Evolutionary conservation across 2,888 invertebrate species (phyloP).

Genomic region (Chydorus sphaericus): DNA sequence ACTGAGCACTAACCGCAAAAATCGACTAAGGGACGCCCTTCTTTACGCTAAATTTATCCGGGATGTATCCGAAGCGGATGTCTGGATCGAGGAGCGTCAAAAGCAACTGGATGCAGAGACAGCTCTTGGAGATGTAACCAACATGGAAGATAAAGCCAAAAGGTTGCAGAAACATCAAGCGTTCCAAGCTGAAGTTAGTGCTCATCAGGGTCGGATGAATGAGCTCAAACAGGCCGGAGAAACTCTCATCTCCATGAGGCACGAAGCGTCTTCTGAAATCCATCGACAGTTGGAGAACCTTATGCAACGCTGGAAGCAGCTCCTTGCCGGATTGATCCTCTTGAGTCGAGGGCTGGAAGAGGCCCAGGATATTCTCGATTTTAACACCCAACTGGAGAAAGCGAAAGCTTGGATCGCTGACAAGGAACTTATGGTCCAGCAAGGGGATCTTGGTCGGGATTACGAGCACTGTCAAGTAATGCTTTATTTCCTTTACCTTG

Average conservation of each 20-base stretch:
- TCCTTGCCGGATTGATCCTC: constrained; percentile 53
- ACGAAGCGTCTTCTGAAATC: constrained; percentile 53
- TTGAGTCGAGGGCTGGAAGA: constrained; percentile 79
- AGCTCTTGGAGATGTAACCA: constrained; percentile 52
- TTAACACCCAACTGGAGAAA: constrained; percentile 89
- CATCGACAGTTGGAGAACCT: constrained; percentile 52
- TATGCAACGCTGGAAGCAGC: constrained; percentile 54
- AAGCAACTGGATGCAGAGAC: constrained; percentile 71
- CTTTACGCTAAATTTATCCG: constrained; percentile 79
- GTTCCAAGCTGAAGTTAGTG: constrained; percentile 78
- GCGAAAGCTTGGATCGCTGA: constrained; percentile 95
- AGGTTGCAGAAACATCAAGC: constrained; percentile 88
- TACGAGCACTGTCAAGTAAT: constrained; percentile 70
- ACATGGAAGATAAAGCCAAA: constrained; percentile 74
- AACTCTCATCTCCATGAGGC: constrained; percentile 49
- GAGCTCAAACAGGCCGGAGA: constrained; percentile 59
- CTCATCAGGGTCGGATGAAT: constrained; percentile 69
- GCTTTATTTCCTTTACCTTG: not conserved
- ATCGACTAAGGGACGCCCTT: constrained; percentile 56
- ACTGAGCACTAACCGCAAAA: constrained; percentile 48
- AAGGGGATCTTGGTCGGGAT: constrained; percentile 83
- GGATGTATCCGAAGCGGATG: constrained; percentile 73
- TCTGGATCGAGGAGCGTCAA: constrained; percentile 82
- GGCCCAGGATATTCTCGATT: constrained; percentile 91
- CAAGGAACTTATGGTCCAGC: constrained; percentile 59